Evolutionary conservation across 2,888 invertebrate species (phyloP).

Genomic region (Opisthograptis luteolata): DNA sequence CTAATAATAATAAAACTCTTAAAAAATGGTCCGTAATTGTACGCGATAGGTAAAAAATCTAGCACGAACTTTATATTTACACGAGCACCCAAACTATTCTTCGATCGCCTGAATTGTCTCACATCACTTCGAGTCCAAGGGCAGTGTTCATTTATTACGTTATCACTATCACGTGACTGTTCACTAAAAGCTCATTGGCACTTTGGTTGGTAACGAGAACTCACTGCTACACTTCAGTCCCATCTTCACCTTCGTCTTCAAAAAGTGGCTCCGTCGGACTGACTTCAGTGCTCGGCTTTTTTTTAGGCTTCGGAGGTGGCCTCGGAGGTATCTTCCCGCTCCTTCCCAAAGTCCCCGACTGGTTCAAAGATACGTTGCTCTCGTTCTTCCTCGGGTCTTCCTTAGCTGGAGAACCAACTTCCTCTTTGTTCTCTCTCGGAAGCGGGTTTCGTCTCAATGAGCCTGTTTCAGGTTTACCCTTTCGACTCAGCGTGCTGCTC

Average conservation of each 20-base stretch:
- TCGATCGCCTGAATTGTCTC: constrained; percentile 35
- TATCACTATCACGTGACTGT: constrained; percentile 36
- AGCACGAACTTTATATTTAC: constrained; percentile 78
- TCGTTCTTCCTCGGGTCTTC: constrained; percentile 70
- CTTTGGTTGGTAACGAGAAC: constrained; percentile 63
- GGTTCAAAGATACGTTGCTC: constrained; percentile 63
- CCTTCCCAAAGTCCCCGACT: constrained; percentile 75
- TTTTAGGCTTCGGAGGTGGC: constrained; percentile 93
- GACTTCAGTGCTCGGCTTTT: constrained; percentile 86
- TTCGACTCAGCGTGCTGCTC: constrained; percentile 70
- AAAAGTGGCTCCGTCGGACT: constrained; percentile 89
- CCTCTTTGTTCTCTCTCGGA: constrained; percentile 65
- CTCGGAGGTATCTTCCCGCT: constrained; percentile 91
- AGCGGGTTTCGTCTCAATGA: constrained; percentile 65
- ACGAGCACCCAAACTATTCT: constrained; percentile 69
- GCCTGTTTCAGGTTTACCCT: constrained; percentile 82
- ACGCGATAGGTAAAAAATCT: constrained; percentile 81
- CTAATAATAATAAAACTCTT: constrained; percentile 52
- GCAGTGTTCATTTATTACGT: constrained; percentile 29
- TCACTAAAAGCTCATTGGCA: constrained; percentile 80
- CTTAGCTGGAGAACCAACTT: constrained; percentile 67
- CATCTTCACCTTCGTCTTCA: constrained; percentile 95
- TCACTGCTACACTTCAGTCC: constrained; percentile 91
- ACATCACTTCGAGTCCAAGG: constrained; percentile 48
- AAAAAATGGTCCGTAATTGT: constrained; percentile 78